A percentile compares a stretch with the other conserved stretches of the same genome.
Conservation (phyloP, 2,888 invertebrate genomes). For the Invenusta paracnida region DNA sequence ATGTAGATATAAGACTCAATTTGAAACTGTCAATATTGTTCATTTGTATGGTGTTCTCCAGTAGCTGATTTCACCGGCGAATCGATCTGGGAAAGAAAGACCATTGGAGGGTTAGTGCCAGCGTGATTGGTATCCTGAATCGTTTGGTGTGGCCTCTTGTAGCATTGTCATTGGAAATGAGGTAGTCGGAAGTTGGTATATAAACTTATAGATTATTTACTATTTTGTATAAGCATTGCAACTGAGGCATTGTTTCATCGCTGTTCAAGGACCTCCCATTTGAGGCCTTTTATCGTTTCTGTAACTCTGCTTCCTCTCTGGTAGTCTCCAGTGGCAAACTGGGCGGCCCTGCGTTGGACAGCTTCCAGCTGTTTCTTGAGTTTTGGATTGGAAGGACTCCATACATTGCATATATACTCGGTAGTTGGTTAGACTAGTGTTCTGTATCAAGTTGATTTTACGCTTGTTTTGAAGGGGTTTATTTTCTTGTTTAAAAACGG, state of each 20-base stretch:
- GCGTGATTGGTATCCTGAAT: background rate
- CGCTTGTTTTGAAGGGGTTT: background rate
- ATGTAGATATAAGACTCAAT: background rate
- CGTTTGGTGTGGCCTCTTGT: background rate
- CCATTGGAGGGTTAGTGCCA: background rate
- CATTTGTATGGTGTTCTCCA: background rate
- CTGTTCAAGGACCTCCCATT: background rate
- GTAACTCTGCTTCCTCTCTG: background rate
- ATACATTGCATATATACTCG: background rate
- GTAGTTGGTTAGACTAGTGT: background rate
- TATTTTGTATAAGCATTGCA: no score
- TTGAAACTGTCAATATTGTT: background rate
- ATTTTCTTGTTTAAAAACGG: background rate
- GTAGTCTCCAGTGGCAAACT: background rate
- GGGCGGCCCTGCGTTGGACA: background rate
- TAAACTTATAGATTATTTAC: no score
- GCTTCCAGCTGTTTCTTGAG: background rate
- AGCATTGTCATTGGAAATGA: no score
- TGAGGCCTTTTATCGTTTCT: background rate
- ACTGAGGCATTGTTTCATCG: no score
- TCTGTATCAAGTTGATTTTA: background rate
- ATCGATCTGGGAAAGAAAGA: background rate
- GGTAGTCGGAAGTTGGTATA: no score
- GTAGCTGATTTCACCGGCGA: background rate
- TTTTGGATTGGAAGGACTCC: background rate